phyloP scores from a whole-genome alignment of 1,140 invertebrate species.

The Myzus persicae region DNA sequence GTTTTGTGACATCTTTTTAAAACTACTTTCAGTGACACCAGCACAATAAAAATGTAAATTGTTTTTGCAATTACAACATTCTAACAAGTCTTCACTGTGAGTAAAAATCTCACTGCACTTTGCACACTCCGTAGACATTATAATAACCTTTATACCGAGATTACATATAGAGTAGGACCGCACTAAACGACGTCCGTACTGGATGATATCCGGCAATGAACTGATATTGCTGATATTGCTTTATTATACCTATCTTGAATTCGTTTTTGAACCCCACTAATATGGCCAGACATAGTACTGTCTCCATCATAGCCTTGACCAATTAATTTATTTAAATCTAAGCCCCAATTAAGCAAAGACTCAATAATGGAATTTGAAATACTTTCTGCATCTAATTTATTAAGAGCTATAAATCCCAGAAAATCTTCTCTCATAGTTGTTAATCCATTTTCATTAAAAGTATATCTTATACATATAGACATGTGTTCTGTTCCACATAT shows the following conservation, averaged over 20 bases:
- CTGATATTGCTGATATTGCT: no score
- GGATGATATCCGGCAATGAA: no score
- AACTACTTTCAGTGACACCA: not conserved
- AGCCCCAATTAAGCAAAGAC: constrained; percentile 6
- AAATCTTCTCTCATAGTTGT: not conserved
- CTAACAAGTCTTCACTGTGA: not conserved
- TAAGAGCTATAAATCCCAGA: not conserved
- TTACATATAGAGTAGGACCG: no score
- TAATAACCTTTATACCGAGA: not conserved
- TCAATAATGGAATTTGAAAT: not conserved
- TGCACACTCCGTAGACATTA: not conserved
- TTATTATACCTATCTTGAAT: no score
- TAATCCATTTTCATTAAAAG: not conserved
- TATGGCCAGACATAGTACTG: no score
- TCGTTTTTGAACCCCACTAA: no score
- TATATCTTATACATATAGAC: constrained; percentile 12
- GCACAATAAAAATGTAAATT: not conserved
- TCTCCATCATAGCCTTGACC: not conserved
- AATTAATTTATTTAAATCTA: constrained; percentile 11
- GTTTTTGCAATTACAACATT: not conserved
- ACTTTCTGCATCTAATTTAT: constrained; percentile 30
- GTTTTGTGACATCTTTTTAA: not conserved
- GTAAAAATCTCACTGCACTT: not conserved
- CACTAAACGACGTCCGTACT: no score
- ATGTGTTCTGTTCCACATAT: constrained; percentile 5